A percentile compares a stretch with the other conserved stretches of the same genome.
Conservation (phyloP, 2,113 vertebrate genomes). For the Phyllostomus discolor region DNA sequence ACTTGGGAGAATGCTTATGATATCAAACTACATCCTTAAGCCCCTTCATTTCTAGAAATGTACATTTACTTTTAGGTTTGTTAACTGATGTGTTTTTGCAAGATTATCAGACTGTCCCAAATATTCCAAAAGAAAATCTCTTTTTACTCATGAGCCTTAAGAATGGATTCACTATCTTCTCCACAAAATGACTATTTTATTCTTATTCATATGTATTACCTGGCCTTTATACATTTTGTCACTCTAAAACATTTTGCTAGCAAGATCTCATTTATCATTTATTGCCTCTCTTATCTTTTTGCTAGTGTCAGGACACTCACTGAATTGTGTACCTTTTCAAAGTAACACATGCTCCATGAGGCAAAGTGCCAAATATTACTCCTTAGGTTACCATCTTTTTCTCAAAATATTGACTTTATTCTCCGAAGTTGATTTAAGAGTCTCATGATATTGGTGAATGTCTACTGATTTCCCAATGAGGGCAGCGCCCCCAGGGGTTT, state of each 20-base stretch:
- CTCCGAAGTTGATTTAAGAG: constrained; percentile 42
- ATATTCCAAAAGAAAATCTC: background rate
- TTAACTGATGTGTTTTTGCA: constrained; percentile 43
- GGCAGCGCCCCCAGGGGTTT: background rate
- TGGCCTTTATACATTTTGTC: constrained; percentile 36
- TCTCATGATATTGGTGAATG: background rate
- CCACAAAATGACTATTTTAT: background rate
- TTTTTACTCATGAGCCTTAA: constrained; percentile 22
- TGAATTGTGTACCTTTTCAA: constrained; percentile 52
- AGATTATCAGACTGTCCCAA: background rate
- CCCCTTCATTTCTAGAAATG: background rate
- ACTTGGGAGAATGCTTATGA: background rate
- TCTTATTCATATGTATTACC: constrained; percentile 55
- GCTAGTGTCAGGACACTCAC: constrained; percentile 15
- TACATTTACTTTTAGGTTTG: constrained; percentile 3
- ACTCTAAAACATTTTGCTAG: constrained; percentile 47
- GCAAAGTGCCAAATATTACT: constrained; percentile 42
- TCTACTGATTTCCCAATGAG: background rate
- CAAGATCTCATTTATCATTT: constrained; percentile 60
- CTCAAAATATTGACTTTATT: constrained; percentile 41
- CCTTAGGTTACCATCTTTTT: constrained; percentile 19
- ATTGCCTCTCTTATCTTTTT: constrained; percentile 44
- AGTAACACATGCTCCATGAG: constrained; percentile 40
- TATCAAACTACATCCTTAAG: background rate
- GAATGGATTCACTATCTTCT: constrained; percentile 28